Evolutionary conservation across 30 jellyfish, hydroid and myxozoan genomes (phyloP), one percentile per base, ranked within the genome.

Genomic region (Turritopsis rubra): DNA sequence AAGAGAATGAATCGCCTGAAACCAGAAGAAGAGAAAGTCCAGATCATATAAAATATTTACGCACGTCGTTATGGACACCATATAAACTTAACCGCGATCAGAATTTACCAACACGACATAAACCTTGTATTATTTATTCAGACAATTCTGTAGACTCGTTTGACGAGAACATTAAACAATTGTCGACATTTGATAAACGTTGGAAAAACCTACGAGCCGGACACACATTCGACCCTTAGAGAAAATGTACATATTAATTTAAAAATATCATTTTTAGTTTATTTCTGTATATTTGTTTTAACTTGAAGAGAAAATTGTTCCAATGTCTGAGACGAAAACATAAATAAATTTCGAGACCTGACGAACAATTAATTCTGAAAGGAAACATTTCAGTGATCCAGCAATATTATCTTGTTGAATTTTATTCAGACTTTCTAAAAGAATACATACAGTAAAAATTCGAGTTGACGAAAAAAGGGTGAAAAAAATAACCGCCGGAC

Each of bases 41-140:
- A 68, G 30, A 68, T 8, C 31, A 68, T 23, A 68, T 9, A 27
- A n/a, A n/a, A 27, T 27, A n/a, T n/a, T 68, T 27, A 68, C 31
- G 23, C 9, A 68, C 28, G 19, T 22, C 77, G 30, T 7, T 68
- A 68, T 68, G 77, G 77, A 68, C 77, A 68, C 77, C 77, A n/a
- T 68, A 68, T 68, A 41, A 41, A 41, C 60, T 41, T 41, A 41
- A 41, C 13, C 13, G 60, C 60, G 60, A 41, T 3, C 60, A 41
- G 60, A 41, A 41, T 13, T 41, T 13, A 41, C 60, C 60, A 41
- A 3, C 60, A 41, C 60, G 60, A 41, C 60, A 41, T 41, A 41
- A 41, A 41, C 60, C 9, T 13, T 41, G 60, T 41, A 41, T 41
- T 13, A 41, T 41, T 5, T 41, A 41, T 41, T 41, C 60, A 41